Evolutionary conservation across 2,888 invertebrate genomes (phyloP).

Genomic region (Mylabris sibirica): DNA sequence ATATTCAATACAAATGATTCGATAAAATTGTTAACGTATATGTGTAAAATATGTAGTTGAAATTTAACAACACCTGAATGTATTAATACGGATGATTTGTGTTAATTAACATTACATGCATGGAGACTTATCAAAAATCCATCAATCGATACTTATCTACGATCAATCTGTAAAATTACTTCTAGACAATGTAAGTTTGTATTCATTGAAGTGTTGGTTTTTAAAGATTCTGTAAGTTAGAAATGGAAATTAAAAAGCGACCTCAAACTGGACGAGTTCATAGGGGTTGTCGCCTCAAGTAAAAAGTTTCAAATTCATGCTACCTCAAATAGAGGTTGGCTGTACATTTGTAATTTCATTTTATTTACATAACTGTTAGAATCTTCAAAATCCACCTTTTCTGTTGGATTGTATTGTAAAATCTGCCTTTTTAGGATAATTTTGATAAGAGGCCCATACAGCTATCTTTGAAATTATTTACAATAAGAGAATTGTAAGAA

Average conservation of each 20-base stretch:
- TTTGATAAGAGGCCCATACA: neutral
- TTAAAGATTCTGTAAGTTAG: no score
- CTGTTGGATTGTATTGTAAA: no score
- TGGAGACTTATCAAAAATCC: slow-evolving; percentile 17
- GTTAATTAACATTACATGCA: neutral
- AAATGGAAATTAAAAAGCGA: no score
- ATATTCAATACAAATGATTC: neutral
- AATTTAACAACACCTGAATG: slow-evolving; percentile 16
- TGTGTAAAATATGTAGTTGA: slow-evolving; percentile 15
- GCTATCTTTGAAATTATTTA: no score
- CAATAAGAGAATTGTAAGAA: neutral
- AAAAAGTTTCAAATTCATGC: no score
- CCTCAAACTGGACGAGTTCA: no score
- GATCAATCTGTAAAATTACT: slow-evolving; percentile 16
- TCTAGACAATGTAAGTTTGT: slow-evolving; percentile 12
- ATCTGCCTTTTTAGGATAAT: neutral
- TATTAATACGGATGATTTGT: slow-evolving; percentile 14
- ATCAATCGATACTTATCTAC: neutral
- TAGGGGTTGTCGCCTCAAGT: no score
- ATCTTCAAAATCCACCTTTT: no score
- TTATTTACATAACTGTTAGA: no score
- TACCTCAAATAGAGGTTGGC: no score
- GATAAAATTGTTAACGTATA: slow-evolving; percentile 3
- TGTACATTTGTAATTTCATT: no score
- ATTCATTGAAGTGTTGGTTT: no score